A percentile compares a stretch with the other conserved stretches of the same genome.
Evolutionary conservation across 2,888 invertebrate species (phyloP).

Genomic region (Dicranocentrus wangi): DNA sequence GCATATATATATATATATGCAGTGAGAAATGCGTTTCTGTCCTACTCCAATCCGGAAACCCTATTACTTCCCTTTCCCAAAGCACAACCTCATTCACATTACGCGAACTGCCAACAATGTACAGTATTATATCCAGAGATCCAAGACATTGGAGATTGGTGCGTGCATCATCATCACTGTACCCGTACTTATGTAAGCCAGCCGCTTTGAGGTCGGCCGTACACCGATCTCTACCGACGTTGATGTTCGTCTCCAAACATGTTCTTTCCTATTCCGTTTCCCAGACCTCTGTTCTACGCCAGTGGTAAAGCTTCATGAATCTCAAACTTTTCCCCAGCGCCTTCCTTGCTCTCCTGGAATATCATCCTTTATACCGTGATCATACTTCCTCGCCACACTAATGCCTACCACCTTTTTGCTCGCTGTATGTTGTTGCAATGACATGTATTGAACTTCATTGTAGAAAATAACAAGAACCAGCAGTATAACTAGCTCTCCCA

Average conservation of each 20-base stretch:
- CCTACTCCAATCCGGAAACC: too few relatives aligned
- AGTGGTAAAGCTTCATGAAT: slow-evolving; percentile 47
- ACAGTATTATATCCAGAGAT: too few relatives aligned
- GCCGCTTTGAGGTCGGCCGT: slow-evolving; percentile 40
- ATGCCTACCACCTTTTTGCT: slow-evolving; percentile 28
- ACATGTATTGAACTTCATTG: slow-evolving; percentile 44
- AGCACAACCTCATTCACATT: too few relatives aligned
- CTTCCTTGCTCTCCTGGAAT: slow-evolving; percentile 21
- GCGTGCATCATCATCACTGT: too few relatives aligned
- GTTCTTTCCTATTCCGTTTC: slow-evolving; percentile 27
- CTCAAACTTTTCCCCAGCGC: slow-evolving; percentile 50
- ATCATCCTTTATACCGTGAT: slow-evolving; percentile 12
- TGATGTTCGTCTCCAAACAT: slow-evolving; percentile 18
- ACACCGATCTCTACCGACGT: slow-evolving; percentile 37
- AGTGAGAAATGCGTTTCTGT: too few relatives aligned
- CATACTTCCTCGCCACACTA: slow-evolving; percentile 29
- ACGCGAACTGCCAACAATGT: too few relatives aligned
- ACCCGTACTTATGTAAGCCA: too few relatives aligned
- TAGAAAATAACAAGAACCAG: too few relatives aligned
- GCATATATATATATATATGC: too few relatives aligned
- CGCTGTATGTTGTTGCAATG: slow-evolving; percentile 34
- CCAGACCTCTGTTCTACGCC: not conserved
- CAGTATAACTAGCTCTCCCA: slow-evolving; percentile 5
- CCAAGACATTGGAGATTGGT: not conserved
- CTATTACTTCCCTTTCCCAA: too few relatives aligned